Percentiles rank a stretch among this genome's conserved stretches.
phyloP scores from a whole-genome alignment of 2,113 vertebrate genomes.

The Grus americana region DNA sequence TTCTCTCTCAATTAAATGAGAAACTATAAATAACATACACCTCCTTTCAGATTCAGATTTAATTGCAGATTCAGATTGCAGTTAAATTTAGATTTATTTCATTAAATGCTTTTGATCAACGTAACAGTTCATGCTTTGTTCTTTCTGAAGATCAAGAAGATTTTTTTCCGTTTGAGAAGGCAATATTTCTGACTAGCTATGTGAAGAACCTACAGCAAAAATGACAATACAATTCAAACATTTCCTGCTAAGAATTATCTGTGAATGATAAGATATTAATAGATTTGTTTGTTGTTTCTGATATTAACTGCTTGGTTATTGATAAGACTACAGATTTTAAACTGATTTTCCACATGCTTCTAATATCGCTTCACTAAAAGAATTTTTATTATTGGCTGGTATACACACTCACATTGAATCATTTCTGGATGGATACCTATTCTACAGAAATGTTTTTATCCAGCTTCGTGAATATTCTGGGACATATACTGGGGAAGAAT shows the following conservation, averaged over 20 bases:
- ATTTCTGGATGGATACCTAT: background rate
- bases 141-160: background rate
- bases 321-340: background rate
- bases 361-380: background rate
- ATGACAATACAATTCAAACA: background rate
- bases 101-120: background rate
- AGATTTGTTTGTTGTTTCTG: background rate
- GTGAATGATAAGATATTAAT: background rate
- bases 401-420: background rate
- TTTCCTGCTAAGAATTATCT: background rate
- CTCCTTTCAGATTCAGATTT: background rate
- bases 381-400: background rate
- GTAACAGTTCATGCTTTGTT: background rate
- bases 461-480: background rate
- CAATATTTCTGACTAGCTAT: background rate
- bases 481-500: background rate
- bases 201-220: background rate
- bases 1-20: background rate
- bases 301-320: background rate
- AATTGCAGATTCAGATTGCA: background rate
- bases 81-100: background rate
- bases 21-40: background rate
- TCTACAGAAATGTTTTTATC: background rate
- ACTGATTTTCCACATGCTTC: background rate
- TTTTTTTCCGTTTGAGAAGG: background rate